Evolutionary conservation across 2,113 vertebrate genomes (phyloP).

Genomic region (Carollia perspicillata): DNA sequence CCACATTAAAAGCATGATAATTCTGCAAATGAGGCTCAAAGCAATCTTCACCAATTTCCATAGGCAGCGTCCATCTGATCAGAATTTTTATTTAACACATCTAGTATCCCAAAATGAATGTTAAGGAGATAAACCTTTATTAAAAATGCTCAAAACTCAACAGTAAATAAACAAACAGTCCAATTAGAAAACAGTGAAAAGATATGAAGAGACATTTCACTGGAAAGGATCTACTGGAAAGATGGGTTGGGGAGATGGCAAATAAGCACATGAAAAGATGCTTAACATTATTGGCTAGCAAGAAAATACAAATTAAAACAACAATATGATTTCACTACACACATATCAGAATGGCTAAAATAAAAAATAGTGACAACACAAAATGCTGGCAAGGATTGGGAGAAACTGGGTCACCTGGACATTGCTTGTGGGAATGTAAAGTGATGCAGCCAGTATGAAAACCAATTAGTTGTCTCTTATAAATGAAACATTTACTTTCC

Average conservation of each 20-base stretch:
- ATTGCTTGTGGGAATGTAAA: background rate
- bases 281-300: background rate
- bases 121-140: background rate
- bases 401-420: background rate
- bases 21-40: background rate
- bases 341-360: background rate
- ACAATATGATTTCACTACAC: background rate
- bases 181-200: conserved; percentile 43
- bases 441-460: too few relatives aligned
- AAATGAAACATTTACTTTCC: background rate
- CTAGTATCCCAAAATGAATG: background rate
- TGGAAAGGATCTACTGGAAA: background rate
- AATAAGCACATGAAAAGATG: background rate
- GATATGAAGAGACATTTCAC: background rate
- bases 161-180: background rate
- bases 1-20: background rate
- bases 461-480: background rate
- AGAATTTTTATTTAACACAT: background rate
- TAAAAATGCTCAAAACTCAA: background rate
- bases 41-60: background rate
- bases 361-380: background rate
- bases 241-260: too few relatives aligned
- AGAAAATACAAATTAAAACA: background rate
- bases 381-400: background rate
- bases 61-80: background rate